A percentile compares a stretch with the other conserved stretches of the same genome.
phyloP scores from a whole-genome alignment of 2,113 vertebrate species.

The Struthidea cinerea region DNA sequence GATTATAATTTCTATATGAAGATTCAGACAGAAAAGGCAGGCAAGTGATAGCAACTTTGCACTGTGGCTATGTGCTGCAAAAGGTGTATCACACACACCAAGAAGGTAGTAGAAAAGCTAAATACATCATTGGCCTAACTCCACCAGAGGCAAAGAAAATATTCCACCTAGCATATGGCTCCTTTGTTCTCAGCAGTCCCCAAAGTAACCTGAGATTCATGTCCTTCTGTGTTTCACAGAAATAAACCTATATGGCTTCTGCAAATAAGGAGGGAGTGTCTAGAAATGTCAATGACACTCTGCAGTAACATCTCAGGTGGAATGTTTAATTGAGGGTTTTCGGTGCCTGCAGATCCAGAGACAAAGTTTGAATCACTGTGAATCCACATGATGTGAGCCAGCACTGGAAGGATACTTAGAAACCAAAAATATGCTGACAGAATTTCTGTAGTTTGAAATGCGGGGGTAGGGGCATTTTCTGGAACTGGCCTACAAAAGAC shows the following conservation, averaged over 20 bases:
- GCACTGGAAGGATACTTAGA: background rate
- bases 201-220: background rate
- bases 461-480: background rate
- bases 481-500: background rate
- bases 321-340: slow-evolving; percentile 49
- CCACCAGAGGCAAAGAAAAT: background rate
- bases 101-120: background rate
- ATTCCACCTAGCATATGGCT: background rate
- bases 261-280: slow-evolving; percentile 22
- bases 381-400: background rate
- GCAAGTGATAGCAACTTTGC: background rate
- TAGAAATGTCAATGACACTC: slow-evolving; percentile 45
- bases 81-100: background rate
- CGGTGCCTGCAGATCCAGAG: background rate
- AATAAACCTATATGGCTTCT: slow-evolving; percentile 10
- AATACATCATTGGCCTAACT: background rate
- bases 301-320: background rate
- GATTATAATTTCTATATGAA: background rate
- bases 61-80: background rate
- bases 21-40: background rate
- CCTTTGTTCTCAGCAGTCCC: background rate
- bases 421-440: background rate
- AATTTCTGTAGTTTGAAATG: background rate
- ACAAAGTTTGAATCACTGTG: background rate
- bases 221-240: background rate